These are phyloP conservation scores for Paramormyrops hopkinsi DNA, from an alignment of 2,797 vertebrate genomes.

Conservation along the genomic window DNA sequence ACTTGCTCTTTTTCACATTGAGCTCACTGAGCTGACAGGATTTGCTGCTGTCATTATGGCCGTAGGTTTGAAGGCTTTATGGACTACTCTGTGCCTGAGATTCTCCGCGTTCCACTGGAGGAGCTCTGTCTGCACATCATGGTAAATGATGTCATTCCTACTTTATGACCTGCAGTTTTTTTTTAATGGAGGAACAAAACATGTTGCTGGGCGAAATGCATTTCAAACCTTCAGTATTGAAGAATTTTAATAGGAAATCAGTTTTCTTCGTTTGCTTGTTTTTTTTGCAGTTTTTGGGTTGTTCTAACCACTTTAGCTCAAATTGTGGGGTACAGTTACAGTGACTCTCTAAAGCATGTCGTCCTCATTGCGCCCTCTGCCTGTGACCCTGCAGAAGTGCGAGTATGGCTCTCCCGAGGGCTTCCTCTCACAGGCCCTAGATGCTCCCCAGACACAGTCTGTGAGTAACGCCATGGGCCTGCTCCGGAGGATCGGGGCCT, in stretches of 20 bases:
- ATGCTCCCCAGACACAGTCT: slow-evolving; percentile 85
- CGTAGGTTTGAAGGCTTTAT: slow-evolving; percentile 82
- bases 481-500: slow-evolving; percentile 85
- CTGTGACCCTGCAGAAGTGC: slow-evolving; percentile 72
- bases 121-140: slow-evolving; percentile 96
- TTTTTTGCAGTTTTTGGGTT: neutral
- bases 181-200: neutral
- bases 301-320: neutral
- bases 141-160: slow-evolving; percentile 55
- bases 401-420: slow-evolving; percentile 88
- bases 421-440: slow-evolving; percentile 81
- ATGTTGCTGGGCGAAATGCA: neutral
- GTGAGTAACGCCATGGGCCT: slow-evolving; percentile 87
- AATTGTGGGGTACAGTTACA: neutral
- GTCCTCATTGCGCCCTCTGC: neutral
- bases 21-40: neutral
- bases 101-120: slow-evolving; percentile 90
- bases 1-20: neutral
- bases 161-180: neutral
- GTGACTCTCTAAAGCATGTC: neutral
- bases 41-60: neutral
- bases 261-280: neutral
- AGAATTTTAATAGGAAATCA: neutral
- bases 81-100: slow-evolving; percentile 93
- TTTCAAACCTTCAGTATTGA: neutral